A percentile compares a stretch with the other conserved stretches of the same genome.
Evolutionary conservation across 2,113 vertebrate genomes (phyloP).

Genomic region (Cisticola juncidis): DNA sequence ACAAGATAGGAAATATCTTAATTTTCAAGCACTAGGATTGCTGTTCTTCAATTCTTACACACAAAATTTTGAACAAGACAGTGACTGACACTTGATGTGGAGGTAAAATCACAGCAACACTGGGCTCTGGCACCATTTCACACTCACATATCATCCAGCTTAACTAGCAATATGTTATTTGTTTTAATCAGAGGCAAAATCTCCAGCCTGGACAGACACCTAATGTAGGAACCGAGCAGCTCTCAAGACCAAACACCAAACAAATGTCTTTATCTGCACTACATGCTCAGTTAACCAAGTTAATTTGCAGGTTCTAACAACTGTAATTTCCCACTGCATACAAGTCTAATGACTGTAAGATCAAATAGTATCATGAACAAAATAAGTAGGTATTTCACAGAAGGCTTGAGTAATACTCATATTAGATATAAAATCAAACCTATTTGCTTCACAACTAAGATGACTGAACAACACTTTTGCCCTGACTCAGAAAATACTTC

Average conservation of each 20-base stretch:
- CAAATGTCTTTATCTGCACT: neutral
- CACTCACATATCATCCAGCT: neutral
- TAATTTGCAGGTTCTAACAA: neutral
- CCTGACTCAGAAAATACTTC: neutral
- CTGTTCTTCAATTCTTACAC: neutral
- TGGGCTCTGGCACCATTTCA: neutral
- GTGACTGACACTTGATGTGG: neutral
- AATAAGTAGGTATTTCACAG: neutral
- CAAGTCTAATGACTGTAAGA: neutral
- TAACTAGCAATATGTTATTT: neutral
- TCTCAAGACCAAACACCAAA: neutral
- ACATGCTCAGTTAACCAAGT: neutral
- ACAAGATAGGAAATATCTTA: neutral
- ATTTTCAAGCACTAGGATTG: neutral
- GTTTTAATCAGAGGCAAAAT: neutral
- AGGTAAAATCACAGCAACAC: neutral
- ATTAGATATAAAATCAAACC: neutral
- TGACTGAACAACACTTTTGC: neutral
- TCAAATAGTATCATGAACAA: neutral
- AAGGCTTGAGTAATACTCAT: neutral
- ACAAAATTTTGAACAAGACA: neutral
- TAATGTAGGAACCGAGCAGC: neutral
- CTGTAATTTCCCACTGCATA: neutral
- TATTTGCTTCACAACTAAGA: neutral
- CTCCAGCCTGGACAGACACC: neutral